Conservation (phyloP, 1,140 invertebrate species). For the Dufourea novaeangliae region DNA sequence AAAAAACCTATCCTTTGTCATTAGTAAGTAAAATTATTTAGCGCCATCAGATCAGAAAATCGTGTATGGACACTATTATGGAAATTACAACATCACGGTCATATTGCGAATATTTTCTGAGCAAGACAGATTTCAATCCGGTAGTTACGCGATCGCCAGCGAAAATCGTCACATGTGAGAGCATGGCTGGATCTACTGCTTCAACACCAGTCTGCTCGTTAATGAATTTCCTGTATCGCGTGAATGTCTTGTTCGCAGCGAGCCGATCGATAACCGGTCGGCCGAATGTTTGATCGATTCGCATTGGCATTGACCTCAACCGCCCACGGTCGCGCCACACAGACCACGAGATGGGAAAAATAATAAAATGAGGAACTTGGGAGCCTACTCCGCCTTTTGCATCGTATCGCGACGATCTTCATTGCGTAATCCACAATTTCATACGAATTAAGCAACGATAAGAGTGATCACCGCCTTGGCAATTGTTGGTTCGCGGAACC, state of each 20-base stretch:
- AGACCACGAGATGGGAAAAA: neutral
- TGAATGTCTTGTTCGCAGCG: neutral
- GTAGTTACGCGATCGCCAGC: neutral
- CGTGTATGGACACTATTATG: too few species aligned
- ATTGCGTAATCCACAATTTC: slow-evolving; percentile 35
- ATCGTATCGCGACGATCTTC: neutral
- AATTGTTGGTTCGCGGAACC: slow-evolving; percentile 36
- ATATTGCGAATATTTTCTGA: neutral
- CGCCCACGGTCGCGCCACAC: neutral
- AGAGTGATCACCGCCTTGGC: slow-evolving; percentile 30
- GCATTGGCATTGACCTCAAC: slow-evolving; percentile 45
- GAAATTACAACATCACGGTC: too few species aligned
- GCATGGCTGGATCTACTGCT: neutral
- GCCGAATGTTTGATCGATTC: slow-evolving; percentile 38
- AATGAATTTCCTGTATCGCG: neutral
- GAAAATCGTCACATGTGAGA: neutral
- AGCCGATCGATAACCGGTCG: neutral
- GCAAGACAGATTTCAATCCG: too few species aligned
- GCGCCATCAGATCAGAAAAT: too few species aligned
- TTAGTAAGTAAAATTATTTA: too few species aligned
- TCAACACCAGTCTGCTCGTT: neutral
- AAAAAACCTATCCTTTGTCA: too few species aligned
- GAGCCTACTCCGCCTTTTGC: neutral
- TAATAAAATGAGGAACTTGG: neutral
- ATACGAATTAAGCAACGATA: slow-evolving; percentile 45